Base-by-base conservation (phyloP, 2,888 invertebrate genomes). In the Allophyes oxyacanthae region DNA sequence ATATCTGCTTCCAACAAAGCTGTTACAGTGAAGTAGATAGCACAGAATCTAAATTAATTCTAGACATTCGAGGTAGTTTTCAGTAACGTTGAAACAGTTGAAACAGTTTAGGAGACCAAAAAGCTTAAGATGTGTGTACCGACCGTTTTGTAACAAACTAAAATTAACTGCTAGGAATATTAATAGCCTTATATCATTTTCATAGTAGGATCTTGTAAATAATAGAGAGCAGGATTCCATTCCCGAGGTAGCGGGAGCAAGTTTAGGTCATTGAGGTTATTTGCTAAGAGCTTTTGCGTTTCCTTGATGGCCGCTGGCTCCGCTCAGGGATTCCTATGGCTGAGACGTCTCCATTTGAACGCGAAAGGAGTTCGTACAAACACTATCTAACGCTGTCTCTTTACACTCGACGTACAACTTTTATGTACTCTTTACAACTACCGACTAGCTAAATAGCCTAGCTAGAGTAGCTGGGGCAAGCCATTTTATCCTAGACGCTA, bases 251-350 rank as follows among this genome's bases (percentile, higher is more conserved):
- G 55, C 15, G 51, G 56, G 54, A 61, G 54, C 52, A 71, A 67
- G 69, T 77, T 74, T 69, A 73, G 75, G 64, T 75, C 79, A 78
- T 82, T 79, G 80, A 83, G 78, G 78, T 77, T 86, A 83, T 86
- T 86, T 86, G 77, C 82, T 57, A 64, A 83, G 81, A 81, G 82
- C 81, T 71, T 76, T 81, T 78, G 75, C 82, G 76, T 77, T 85
- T 79, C 75, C 77, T 77, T 78, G 77, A 79, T 78, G 70, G 79
- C 83, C 83, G 64, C 70, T 79, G 81, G 84, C 78, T 65, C 54
- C 78, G 80, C 81, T 81, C 62, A 72, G 78, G 81, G 82, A 82
- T 73, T 76, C 78, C 68, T 68, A 58, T 59, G 61, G 57, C 73
- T 69, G 48, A 66, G 77, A 62, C 51, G 64, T 51, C 71, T 70